These are phyloP conservation scores for Tinea semifulvella DNA, from an alignment of 2,888 invertebrate genomes.

Conservation along the genomic window DNA sequence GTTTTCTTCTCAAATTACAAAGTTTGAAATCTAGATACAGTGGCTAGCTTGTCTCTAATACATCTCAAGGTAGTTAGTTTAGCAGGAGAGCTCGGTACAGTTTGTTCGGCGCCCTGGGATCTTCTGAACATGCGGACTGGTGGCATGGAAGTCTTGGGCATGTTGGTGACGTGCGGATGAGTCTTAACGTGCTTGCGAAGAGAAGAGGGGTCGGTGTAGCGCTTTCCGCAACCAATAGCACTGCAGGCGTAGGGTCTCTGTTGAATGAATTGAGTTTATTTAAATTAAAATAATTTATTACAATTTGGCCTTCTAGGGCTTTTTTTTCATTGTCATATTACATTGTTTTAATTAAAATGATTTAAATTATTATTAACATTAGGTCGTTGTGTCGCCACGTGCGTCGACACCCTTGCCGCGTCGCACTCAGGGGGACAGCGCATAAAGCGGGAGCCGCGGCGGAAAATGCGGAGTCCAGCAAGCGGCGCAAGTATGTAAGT, in stretches of 20 bases:
- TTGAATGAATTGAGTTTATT: conserved; percentile 15
- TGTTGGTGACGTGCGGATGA: conserved; percentile 63
- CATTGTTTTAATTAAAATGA: no score
- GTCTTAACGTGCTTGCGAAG: conserved; percentile 93
- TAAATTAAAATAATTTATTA: neutral
- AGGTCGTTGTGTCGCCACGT: no score
- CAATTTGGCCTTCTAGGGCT: no score
- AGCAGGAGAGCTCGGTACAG: conserved; percentile 53
- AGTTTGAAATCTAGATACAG: conserved; percentile 45
- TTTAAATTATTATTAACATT: no score
- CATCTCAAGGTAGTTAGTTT: conserved; percentile 49
- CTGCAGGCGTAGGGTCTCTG: conserved; percentile 95
- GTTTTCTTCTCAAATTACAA: no score
- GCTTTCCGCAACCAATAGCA: conserved; percentile 84
- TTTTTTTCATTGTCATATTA: no score
- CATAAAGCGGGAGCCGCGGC: no score
- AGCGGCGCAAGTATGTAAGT: no score
- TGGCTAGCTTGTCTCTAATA: conserved; percentile 47
- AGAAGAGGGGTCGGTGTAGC: conserved; percentile 95
- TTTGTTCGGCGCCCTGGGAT: conserved; percentile 35
- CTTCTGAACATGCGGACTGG: conserved; percentile 38
- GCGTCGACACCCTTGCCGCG: no score
- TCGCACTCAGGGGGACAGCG: no score
- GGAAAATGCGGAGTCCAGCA: no score
- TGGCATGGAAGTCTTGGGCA: conserved; percentile 48